Conservation (phyloP, 2,113 vertebrate species). For the Bujurquina vittata region DNA sequence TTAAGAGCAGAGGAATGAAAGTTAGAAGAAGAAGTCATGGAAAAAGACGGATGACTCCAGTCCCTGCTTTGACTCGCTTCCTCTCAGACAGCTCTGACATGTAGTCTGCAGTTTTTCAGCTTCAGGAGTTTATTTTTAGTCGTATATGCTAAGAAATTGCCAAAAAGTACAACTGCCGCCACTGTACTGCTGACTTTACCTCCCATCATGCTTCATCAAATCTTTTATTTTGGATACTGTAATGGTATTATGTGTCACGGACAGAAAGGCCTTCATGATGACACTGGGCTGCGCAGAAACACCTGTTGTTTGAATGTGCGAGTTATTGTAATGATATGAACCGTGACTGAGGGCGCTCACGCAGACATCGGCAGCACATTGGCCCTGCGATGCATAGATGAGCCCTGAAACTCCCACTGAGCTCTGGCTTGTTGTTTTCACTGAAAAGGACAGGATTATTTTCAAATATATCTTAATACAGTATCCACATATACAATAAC, state of each 20-base stretch:
- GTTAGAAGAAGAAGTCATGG: background rate
- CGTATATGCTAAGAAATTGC: constrained; percentile 26
- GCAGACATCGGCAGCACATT: constrained; percentile 40
- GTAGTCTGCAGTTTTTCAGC: constrained; percentile 46
- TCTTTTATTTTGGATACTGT: constrained; percentile 40
- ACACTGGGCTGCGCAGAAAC: constrained; percentile 31
- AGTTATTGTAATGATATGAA: constrained; percentile 54
- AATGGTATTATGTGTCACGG: constrained; percentile 10
- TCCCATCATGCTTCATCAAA: constrained; percentile 45
- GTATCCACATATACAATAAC: background rate
- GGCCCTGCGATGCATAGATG: constrained; percentile 24
- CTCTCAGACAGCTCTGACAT: constrained; percentile 41
- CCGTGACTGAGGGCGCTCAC: constrained; percentile 48
- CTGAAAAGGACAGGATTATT: background rate
- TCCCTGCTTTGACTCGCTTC: constrained; percentile 7
- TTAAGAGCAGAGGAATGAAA: constrained; percentile 37
- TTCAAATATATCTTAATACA: background rate
- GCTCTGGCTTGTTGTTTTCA: constrained; percentile 21
- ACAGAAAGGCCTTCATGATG: constrained; percentile 6
- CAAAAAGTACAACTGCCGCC: constrained; percentile 17
- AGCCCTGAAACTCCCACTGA: constrained; percentile 50
- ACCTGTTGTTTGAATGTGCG: constrained; percentile 61
- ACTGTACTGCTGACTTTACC: constrained; percentile 38
- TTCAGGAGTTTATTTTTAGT: constrained; percentile 59
- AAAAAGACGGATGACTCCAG: constrained; percentile 41